phyloP scores from a whole-genome alignment of 92 coral and sea anemone genomes.

The Phenganax stokvisi region DNA sequence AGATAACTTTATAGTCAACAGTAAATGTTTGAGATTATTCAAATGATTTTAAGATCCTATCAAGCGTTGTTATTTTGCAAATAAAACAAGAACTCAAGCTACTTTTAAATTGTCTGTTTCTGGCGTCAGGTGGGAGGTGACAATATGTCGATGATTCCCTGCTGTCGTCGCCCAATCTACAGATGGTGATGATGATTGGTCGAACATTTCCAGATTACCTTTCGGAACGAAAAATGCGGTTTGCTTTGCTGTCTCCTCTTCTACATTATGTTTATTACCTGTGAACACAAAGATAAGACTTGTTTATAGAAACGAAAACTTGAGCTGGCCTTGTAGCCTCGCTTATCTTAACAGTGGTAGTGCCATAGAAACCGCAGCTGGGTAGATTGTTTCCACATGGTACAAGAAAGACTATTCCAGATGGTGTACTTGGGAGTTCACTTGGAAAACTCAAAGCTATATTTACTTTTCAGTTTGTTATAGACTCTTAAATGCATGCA shows the following conservation, averaged over 20 bases:
- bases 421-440: background rate
- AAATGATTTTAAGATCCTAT: conserved; percentile 29
- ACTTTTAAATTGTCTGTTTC: background rate
- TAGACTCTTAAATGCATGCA: background rate
- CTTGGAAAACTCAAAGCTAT: background rate
- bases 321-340: background rate
- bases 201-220: background rate
- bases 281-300: conserved; percentile 13
- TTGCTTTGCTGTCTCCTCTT: background rate
- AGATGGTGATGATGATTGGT: conserved; percentile 3
- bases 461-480: background rate
- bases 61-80: background rate
- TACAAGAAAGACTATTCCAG: background rate
- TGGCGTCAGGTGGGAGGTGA: background rate
- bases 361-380: background rate
- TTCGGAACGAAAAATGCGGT: background rate
- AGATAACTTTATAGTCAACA: background rate
- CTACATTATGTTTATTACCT: background rate
- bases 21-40: conserved; percentile 25
- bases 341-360: background rate
- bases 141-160: background rate
- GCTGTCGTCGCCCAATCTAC: conserved; percentile 12
- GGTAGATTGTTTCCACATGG: conserved; percentile 1
- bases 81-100: background rate
- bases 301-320: background rate